phyloP scores from a whole-genome alignment of 2,797 vertebrate species.

The Cottoperca gobio region DNA sequence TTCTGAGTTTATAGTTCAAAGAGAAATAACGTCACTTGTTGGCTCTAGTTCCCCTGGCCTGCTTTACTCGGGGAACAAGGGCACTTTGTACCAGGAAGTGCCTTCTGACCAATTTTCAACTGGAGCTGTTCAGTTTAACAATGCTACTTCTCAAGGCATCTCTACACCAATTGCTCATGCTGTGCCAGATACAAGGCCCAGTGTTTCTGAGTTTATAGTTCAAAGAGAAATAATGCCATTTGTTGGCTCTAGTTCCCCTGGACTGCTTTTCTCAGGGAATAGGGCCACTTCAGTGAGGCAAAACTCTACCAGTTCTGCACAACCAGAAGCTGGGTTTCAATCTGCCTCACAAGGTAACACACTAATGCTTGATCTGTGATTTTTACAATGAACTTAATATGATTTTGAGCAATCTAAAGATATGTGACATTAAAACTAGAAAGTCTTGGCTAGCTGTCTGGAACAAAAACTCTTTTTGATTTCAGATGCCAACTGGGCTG shows the following conservation, averaged over 20 bases:
- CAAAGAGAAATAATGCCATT: background rate
- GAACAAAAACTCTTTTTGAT: background rate
- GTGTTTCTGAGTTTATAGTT: background rate
- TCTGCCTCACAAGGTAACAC: background rate
- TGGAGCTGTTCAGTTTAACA: background rate
- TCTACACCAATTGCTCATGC: background rate
- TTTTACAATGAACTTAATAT: background rate
- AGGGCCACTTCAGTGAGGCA: rapidly evolving
- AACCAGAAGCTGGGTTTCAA: background rate
- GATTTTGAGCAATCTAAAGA: background rate
- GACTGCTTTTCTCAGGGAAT: too few relatives aligned
- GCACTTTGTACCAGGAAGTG: background rate
- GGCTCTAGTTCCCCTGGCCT: background rate
- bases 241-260: background rate
- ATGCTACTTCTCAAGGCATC: background rate
- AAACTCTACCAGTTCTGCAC: background rate
- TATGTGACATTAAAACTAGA: background rate
- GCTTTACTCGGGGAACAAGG: too few relatives aligned
- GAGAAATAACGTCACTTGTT: background rate
- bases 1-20: background rate
- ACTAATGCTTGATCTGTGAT: background rate
- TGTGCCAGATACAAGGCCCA: background rate
- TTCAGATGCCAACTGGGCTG: background rate
- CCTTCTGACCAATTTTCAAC: background rate
- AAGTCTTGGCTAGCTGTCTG: background rate